Evolutionary conservation across 2,888 invertebrate genomes (phyloP).

Genomic region (Lepeophtheirus nordmannii): DNA sequence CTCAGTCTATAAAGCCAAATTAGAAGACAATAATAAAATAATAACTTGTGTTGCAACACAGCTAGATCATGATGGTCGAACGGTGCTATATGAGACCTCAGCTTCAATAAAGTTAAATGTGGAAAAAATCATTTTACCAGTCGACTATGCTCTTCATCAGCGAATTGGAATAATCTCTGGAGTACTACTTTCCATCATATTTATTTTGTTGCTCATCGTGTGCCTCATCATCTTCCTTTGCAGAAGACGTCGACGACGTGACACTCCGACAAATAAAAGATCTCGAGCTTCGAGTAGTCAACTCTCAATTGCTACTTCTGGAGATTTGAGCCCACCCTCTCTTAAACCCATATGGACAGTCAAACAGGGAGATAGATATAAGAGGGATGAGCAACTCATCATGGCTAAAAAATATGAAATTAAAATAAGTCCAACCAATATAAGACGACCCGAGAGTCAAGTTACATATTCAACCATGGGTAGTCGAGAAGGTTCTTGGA

Average conservation of each 20-base stretch:
- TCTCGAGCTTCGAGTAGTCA: slow-evolving; percentile 3
- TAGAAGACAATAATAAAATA: slow-evolving; percentile 10
- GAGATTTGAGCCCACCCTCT: neutral
- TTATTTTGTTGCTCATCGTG: slow-evolving; percentile 11
- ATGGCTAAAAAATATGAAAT: neutral
- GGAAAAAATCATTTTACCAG: slow-evolving; percentile 18
- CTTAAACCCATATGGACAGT: slow-evolving; percentile 22
- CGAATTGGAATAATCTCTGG: slow-evolving; percentile 20
- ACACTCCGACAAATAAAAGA: neutral
- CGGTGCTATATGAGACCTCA: slow-evolving; percentile 16
- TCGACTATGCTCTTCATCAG: slow-evolving; percentile 18
- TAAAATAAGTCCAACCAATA: neutral
- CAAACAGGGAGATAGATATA: too few relatives aligned
- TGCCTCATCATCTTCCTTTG: slow-evolving; percentile 15
- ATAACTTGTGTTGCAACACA: slow-evolving; percentile 20
- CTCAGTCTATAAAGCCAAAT: slow-evolving; percentile 15
- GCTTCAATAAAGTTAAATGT: slow-evolving; percentile 8
- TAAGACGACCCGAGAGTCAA: neutral
- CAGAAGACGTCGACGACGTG: neutral
- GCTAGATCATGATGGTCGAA: slow-evolving; percentile 15
- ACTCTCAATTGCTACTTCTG: neutral
- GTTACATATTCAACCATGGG: slow-evolving; percentile 3
- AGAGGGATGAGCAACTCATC: neutral
- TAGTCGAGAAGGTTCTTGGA: slow-evolving; percentile 10
- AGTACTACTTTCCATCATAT: slow-evolving; percentile 16